Base-by-base conservation (phyloP, 2,797 vertebrate species). In the Spinus olivaceus region DNA sequence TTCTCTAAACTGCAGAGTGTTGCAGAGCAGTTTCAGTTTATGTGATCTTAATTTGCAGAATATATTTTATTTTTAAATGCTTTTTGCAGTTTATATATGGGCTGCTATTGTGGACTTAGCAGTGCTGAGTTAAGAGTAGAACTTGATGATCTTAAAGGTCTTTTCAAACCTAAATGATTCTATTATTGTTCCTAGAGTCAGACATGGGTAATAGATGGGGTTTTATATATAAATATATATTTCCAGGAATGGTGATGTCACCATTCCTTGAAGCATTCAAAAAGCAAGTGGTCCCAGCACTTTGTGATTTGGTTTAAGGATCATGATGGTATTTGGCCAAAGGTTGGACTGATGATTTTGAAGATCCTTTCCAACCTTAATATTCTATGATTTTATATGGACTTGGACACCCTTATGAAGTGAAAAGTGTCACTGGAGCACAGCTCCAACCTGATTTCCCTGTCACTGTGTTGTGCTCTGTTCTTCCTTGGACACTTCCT, bases 361-460 rank as follows among this genome's bases (percentile, higher is more conserved):
- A 44, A 59, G 32, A 19, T 53, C 15, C 65, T 59, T 78, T 28
- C 59, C 51, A 65, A 1, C 15, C 24, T 46, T 32, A 3, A 51
- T 23, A 7, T 59, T 51, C 13, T 18, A 8, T 53, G 51, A 32
- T 59, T 59, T 9, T 17, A 0, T 28, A 50, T 86, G 50, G 90
- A 44, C 28, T 71, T 44, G 35, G 16, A 17, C 20, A 16, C 84
- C 33, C 47, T 63, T 46, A 35, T 16, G 53, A 80, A 46, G 25
- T 66, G 80, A 90, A 79, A 90, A 44, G 11, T 39, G 9, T 47
- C 15, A 3, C 14, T 8, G 2, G 49, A 76, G 61, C 37, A 30
- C 32, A 35, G 8, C 67, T 90, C 64, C 70, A 63, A 4, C 30
- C 66, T 60, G 71, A 32, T 97, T 97, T 97, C 95, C 92, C 56